Conservation (phyloP, 2,888 invertebrate species). For the Drosophila diplacantha region DNA sequence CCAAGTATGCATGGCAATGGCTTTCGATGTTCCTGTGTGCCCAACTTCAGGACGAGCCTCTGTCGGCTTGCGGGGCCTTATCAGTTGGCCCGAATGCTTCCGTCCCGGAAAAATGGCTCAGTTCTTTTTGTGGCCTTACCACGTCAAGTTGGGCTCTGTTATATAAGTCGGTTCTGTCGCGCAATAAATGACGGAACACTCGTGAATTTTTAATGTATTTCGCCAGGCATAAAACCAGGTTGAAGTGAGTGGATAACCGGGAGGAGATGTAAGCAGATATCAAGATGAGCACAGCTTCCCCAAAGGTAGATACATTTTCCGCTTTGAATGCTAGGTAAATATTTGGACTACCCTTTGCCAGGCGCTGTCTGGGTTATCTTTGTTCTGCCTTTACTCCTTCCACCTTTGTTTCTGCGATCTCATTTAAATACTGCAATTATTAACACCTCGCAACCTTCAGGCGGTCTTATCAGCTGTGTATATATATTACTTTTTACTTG, state of each 20-base stretch:
- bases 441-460: slow-evolving; percentile 24
- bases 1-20: slow-evolving; percentile 36
- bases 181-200: slow-evolving; percentile 16
- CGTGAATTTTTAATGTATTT: slow-evolving; percentile 39
- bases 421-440: slow-evolving; percentile 25
- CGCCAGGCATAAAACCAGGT: slow-evolving; percentile 8
- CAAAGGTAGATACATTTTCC: background rate
- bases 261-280: slow-evolving; percentile 4
- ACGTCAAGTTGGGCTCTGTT: slow-evolving; percentile 44
- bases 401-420: slow-evolving; percentile 16
- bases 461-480: slow-evolving; percentile 41
- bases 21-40: slow-evolving; percentile 24
- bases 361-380: slow-evolving; percentile 13
- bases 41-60: slow-evolving; percentile 11
- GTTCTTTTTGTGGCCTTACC: slow-evolving; percentile 45
- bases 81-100: slow-evolving; percentile 46
- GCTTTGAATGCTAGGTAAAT: slow-evolving; percentile 3
- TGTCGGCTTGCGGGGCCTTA: slow-evolving; percentile 37
- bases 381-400: background rate
- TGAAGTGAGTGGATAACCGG: slow-evolving; percentile 7
- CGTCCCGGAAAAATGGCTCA: slow-evolving; percentile 38
- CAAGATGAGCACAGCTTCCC: background rate
- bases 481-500: slow-evolving; percentile 1
- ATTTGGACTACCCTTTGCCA: slow-evolving; percentile 9
- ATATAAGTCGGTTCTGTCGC: slow-evolving; percentile 1